Evolutionary conservation across 2,113 vertebrate species (phyloP).

Genomic region (Sapayoa aenigma): DNA sequence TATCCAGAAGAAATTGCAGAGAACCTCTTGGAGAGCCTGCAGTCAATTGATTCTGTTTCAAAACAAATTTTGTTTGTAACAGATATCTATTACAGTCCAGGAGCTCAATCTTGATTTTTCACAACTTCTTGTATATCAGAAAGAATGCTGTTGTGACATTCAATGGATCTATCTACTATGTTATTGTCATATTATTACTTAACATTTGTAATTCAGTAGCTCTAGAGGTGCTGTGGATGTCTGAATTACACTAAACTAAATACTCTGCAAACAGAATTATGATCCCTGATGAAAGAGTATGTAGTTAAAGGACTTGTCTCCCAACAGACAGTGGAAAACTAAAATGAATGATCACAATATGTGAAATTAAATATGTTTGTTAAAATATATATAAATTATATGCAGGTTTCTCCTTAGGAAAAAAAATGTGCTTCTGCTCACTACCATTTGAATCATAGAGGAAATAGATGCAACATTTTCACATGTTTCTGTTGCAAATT

Average conservation of each 20-base stretch:
- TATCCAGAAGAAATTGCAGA: not conserved
- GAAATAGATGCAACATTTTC: not conserved
- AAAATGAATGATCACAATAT: not conserved
- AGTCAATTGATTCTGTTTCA: not conserved
- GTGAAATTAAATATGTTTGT: not conserved
- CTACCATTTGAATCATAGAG: not conserved
- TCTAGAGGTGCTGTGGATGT: not conserved
- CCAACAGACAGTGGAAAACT: not conserved
- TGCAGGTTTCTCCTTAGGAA: not conserved
- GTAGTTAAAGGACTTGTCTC: not conserved
- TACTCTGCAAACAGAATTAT: not conserved
- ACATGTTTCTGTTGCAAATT: not conserved
- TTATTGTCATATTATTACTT: not conserved
- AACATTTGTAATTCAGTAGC: not conserved
- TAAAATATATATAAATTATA: not conserved
- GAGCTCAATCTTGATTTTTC: not conserved
- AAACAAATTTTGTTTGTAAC: not conserved
- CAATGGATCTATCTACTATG: not conserved
- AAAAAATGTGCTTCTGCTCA: not conserved
- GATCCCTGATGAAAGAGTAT: not conserved
- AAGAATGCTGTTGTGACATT: not conserved
- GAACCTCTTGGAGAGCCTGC: not conserved
- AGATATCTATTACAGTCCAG: not conserved
- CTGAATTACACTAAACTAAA: not conserved
- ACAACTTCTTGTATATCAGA: not conserved